These are phyloP conservation scores for Melitaea cinxia DNA, from an alignment of 1,140 invertebrate genomes.

Conservation along the genomic window DNA sequence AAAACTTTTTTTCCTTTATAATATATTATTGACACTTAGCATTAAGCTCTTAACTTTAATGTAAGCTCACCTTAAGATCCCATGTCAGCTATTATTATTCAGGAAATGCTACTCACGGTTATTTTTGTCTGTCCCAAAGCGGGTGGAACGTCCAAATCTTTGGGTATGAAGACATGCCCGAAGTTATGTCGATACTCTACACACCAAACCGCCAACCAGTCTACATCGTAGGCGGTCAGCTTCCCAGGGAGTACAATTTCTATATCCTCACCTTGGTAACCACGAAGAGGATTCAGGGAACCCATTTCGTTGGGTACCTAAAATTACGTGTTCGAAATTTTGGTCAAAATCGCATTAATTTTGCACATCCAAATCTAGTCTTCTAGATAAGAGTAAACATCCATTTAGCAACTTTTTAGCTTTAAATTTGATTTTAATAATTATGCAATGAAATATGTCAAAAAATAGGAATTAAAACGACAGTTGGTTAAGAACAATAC, in stretches of 20 bases:
- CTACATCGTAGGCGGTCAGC: slow-evolving; percentile 94
- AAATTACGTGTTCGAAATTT: slow-evolving; percentile 5
- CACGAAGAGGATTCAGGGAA: slow-evolving; percentile 88
- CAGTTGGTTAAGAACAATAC: too few species aligned
- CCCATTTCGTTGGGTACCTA: slow-evolving; percentile 94
- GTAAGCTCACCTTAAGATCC: too few species aligned
- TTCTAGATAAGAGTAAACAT: too few species aligned
- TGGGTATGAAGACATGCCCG: slow-evolving; percentile 93
- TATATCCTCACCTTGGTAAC: slow-evolving; percentile 95
- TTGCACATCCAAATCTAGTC: too few species aligned
- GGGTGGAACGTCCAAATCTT: slow-evolving; percentile 94
- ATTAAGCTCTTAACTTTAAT: too few species aligned
- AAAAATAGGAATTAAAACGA: too few species aligned
- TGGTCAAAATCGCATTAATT: too few species aligned
- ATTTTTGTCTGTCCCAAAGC: slow-evolving; percentile 94
- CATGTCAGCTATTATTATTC: neutral
- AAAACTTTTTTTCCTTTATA: too few species aligned
- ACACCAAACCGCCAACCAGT: slow-evolving; percentile 96
- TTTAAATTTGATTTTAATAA: too few species aligned
- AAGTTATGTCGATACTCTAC: slow-evolving; percentile 93
- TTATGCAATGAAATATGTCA: too few species aligned
- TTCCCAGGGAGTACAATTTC: slow-evolving; percentile 93
- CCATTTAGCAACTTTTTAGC: too few species aligned
- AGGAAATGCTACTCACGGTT: slow-evolving; percentile 88
- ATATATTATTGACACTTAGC: too few species aligned